Percentiles rank a stretch among this genome's conserved stretches.
These are phyloP conservation scores for Pipistrellus kuhlii DNA, from an alignment of 2,797 vertebrate genomes.

Conservation along the genomic window DNA sequence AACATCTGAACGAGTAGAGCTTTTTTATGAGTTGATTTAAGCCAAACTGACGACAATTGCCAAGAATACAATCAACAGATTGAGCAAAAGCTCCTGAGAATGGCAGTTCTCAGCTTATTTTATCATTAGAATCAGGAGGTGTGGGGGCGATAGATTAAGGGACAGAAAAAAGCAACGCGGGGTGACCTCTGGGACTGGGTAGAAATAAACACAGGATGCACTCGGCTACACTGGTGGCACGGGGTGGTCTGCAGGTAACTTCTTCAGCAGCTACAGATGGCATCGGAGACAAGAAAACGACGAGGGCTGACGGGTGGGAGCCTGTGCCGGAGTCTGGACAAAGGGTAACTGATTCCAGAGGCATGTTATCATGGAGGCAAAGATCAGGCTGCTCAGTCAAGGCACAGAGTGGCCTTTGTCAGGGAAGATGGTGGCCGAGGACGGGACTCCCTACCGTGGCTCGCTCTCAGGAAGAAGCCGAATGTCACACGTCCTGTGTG, in stretches of 20 bases:
- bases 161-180: background rate
- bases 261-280: background rate
- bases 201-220: background rate
- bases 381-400: background rate
- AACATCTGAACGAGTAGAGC: background rate
- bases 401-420: background rate
- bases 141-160: background rate
- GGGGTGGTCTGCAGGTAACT: background rate
- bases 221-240: background rate
- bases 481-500: background rate
- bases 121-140: background rate
- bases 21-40: background rate
- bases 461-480: background rate
- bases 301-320: background rate
- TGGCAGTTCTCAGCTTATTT: background rate
- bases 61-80: background rate
- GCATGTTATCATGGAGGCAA: background rate
- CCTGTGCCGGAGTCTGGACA: background rate
- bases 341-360: background rate
- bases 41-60: background rate
- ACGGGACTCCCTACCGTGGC: background rate
- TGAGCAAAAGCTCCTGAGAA: background rate
- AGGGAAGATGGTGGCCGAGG: background rate
- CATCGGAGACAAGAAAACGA: too few relatives aligned
- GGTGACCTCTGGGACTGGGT: background rate